Base-by-base conservation (phyloP, 2,888 invertebrate species). In the Netelia fuscicornis region DNA sequence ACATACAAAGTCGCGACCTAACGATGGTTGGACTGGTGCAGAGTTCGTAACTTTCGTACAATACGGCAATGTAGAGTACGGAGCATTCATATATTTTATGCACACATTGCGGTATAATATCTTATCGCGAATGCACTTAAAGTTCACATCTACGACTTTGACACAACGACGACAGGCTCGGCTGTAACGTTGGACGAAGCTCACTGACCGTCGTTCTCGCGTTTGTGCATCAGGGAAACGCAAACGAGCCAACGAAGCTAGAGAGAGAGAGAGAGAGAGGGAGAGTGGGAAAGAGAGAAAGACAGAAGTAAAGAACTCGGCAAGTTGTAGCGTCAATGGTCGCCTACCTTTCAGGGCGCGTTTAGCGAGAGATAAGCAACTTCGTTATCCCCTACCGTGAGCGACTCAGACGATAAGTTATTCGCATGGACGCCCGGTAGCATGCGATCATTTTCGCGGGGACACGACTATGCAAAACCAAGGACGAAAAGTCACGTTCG, bases 101-200 rank as follows among this genome's bases (percentile, higher is more conserved):
- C 48, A 48, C 48, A 48, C 48, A 13, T 48, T 13, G 48, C 11
- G 44, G 56, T 25, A 48, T 13, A 56, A 68, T 77, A 72, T 58
- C 72, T 80, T 80, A 80, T 80, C 80, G 65, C 65, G 72, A 44
- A 80, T 72, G 80, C 72, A 72, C 72, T 80, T 30, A 56, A 65
- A 80, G 65, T 65, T 65, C 23, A 30, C 5, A 56, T 44, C 17
- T 30, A 65, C 20, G 48, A 58, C 17, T 75, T 52, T 75, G 64
- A 80, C 65, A 80, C 65, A 44, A 68, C 68, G 17, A 54, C 37
- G 83, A 82, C 78, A 74, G 87, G 85, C 81, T 81, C 80, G 84
- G 13, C 60, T 17, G 65, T 80, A 72, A 37, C 72, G 52, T 72
- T 37, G 30, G 20, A 37, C 80, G 48, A 65, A 58, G 72, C 52